Conservation (phyloP, 2,797 vertebrate genomes). For the Darevskia nairensis region DNA sequence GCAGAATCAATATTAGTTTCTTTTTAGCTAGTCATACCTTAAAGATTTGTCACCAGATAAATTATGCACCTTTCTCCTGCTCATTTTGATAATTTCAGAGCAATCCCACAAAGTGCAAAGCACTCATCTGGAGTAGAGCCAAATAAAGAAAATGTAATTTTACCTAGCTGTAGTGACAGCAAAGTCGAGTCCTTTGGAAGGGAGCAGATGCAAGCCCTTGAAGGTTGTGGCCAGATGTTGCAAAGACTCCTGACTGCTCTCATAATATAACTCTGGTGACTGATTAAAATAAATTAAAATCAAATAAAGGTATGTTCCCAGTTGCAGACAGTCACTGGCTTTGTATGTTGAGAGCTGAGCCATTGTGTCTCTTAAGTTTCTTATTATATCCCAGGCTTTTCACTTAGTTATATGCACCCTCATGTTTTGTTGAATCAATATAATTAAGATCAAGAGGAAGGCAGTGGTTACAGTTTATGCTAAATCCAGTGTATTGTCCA, state of each 20-base stretch:
- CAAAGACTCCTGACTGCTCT: neutral
- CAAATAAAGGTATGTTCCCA: neutral
- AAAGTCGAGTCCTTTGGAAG: neutral
- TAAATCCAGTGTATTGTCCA: neutral
- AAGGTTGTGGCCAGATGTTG: neutral
- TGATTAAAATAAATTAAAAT: neutral
- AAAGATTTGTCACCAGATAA: neutral
- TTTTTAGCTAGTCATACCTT: neutral
- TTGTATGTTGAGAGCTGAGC: neutral
- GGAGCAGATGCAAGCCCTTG: neutral
- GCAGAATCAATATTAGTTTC: neutral
- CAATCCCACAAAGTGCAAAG: neutral
- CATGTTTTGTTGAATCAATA: neutral
- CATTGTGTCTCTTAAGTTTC: neutral
- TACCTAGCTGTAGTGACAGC: neutral
- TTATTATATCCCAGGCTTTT: neutral
- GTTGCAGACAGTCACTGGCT: neutral
- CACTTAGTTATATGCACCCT: neutral
- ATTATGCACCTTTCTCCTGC: neutral
- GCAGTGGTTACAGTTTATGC: neutral
- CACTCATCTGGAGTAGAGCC: neutral
- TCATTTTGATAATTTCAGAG: neutral
- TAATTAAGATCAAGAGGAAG: neutral
- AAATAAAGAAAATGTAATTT: constrained; percentile 1
- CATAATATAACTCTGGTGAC: neutral